Evolutionary conservation across 2,797 vertebrate genomes (phyloP).

Genomic region (Poeciliopsis gracilis): DNA sequence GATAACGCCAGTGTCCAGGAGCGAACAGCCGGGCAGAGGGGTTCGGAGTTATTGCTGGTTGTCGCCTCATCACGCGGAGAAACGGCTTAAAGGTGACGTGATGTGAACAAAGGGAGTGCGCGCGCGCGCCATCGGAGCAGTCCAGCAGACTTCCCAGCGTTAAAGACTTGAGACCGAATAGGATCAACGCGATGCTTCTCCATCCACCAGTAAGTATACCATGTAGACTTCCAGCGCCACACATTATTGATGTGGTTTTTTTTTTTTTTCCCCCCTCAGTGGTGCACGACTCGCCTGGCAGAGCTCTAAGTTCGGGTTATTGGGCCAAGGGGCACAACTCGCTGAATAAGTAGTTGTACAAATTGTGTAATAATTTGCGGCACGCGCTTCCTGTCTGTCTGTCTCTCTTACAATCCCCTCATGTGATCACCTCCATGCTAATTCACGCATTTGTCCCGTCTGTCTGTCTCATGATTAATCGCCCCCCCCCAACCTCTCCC

Average conservation of each 20-base stretch:
- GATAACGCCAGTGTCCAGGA: constrained; percentile 59
- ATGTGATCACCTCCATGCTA: neutral
- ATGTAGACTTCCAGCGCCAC: neutral
- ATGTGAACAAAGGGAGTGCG: constrained; percentile 41
- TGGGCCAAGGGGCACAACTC: constrained; percentile 44
- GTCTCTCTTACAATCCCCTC: neutral
- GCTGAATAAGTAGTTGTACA: constrained; percentile 40
- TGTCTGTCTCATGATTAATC: neutral
- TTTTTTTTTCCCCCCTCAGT: constrained; percentile 2
- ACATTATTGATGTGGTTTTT: neutral
- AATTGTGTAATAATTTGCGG: constrained; percentile 46
- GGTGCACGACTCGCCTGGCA: constrained; percentile 38
- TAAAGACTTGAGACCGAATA: constrained; percentile 38
- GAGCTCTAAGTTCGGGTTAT: constrained; percentile 60
- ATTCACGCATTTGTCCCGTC: constrained; percentile 5
- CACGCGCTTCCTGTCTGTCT: constrained; percentile 4
- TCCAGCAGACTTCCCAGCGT: constrained; percentile 49
- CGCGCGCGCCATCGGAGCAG: constrained; percentile 48
- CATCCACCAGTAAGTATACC: constrained; percentile 61
- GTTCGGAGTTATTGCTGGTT: constrained; percentile 9
- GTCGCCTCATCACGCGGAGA: constrained; percentile 6
- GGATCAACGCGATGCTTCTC: constrained; percentile 50
- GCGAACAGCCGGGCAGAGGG: constrained; percentile 46
- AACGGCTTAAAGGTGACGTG: constrained; percentile 40
- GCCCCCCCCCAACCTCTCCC: neutral